A percentile compares a stretch with the other conserved stretches of the same genome.
These are phyloP conservation scores for Varecia variegata DNA, from an alignment of 2,797 vertebrate species.

Conservation along the genomic window DNA sequence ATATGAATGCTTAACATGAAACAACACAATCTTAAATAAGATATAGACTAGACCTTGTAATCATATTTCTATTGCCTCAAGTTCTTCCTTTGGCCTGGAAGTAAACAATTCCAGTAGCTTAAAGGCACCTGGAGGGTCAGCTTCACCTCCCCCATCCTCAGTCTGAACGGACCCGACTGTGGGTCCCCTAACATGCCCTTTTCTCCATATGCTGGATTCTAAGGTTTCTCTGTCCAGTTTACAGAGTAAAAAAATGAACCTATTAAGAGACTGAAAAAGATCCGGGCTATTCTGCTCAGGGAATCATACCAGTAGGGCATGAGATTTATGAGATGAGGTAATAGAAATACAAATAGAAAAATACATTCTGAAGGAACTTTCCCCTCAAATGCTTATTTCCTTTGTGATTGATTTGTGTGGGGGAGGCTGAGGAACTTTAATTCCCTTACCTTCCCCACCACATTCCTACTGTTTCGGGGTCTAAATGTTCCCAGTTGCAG, in stretches of 20 bases:
- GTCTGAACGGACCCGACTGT: neutral
- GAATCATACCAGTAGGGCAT: neutral
- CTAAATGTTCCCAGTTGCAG: neutral
- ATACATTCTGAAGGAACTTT: slow-evolving; percentile 41
- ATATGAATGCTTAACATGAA: neutral
- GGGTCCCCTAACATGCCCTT: neutral
- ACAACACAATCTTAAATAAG: neutral
- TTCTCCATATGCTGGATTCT: neutral
- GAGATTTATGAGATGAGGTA: slow-evolving; percentile 66
- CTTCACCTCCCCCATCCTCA: neutral
- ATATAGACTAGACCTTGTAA: neutral
- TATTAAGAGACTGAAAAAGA: slow-evolving; percentile 15
- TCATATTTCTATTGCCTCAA: neutral
- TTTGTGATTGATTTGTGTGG: slow-evolving; percentile 60
- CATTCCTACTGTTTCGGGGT: neutral
- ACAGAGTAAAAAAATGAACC: slow-evolving; percentile 22
- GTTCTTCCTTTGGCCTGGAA: neutral
- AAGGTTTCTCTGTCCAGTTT: neutral
- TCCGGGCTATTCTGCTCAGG: slow-evolving; percentile 3
- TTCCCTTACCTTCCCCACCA: neutral
- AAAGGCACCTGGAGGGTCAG: neutral
- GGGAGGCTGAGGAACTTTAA: neutral
- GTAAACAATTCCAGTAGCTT: neutral
- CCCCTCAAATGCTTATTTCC: slow-evolving; percentile 44
- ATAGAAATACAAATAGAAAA: slow-evolving; percentile 67